Base-by-base conservation (phyloP, 2,113 vertebrate genomes). In the Microtus richardsoni region DNA sequence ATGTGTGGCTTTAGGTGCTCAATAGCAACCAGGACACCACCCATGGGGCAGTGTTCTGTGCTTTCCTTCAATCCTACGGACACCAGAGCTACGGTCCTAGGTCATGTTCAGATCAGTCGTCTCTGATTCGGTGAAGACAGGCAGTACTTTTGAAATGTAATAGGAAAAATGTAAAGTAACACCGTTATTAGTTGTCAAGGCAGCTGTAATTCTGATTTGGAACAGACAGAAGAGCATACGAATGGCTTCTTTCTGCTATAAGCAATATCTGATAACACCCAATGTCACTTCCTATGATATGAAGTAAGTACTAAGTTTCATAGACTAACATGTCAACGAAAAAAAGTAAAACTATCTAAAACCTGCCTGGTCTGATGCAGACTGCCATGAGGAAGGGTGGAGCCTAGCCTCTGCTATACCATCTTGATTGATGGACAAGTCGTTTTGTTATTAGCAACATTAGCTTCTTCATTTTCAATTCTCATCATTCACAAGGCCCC, bases 111-210 rank as follows among this genome's bases (percentile, higher is more conserved):
- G 5, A 52, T 86, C 89, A 30, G 12, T 41, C 82, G n/a, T 47
- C 71, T 87, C 41, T 70, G 64, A 7, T 44, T 68, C 73, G 52
- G 44, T 58, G 58, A 70, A 96, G 71, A 58, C 44, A 78, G 90
- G 68, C 47, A 39, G 49, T 4, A 52, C 54, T 79, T 82, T 73
- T 78, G 68, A 85, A 95, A 87, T 39, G 74, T 87, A 75, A 30
- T 9, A 75, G 93, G 73, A 91, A 80, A 91, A 85, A 28, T 41
- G 71, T 26, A 89, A 89, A 96, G 22, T 36, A 73, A 83, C 75
- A n/a, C 62, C 74, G 52, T 64, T 41, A n/a, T 64, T 39, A 87
- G 74, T 62, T 75, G 3, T 33, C 75, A 89, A 74, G 16, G 62
- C 60, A 58, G 16, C 84, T 89, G 36, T 66, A 84, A n/a, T 79